A percentile compares a stretch with the other conserved stretches of the same genome.
Conservation (phyloP, 2,888 invertebrate genomes). For the Netelia fuscicornis region DNA sequence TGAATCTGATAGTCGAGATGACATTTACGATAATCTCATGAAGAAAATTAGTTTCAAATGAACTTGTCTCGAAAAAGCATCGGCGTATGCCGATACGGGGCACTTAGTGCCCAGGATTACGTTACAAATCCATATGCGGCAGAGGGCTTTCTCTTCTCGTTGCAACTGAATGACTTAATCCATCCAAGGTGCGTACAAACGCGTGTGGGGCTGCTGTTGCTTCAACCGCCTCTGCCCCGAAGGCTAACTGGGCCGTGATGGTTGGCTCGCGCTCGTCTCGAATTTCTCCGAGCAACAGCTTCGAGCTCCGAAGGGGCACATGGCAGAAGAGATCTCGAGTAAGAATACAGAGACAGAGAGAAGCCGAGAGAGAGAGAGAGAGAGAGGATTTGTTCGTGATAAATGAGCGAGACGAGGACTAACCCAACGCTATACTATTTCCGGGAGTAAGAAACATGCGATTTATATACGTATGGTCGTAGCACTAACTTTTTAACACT, state of each 20-base stretch:
- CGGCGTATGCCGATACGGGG: conserved; percentile 58
- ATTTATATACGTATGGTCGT: conserved; percentile 8
- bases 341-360: too few species aligned
- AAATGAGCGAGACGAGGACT: conserved; percentile 65
- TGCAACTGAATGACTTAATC: conserved; percentile 71
- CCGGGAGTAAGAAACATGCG: conserved; percentile 59
- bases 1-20: background rate
- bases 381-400: conserved; percentile 64
- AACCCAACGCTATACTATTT: conserved; percentile 68
- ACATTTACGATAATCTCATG: background rate
- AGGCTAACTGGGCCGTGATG: conserved; percentile 59
- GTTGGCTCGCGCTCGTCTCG: conserved; percentile 61
- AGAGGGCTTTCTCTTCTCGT: conserved; percentile 48
- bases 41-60: conserved; percentile 43
- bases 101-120: conserved; percentile 66
- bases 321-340: background rate
- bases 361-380: conserved; percentile 21
- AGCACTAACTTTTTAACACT: conserved; percentile 64
- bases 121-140: conserved; percentile 68
- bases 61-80: conserved; percentile 55
- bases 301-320: conserved; percentile 43
- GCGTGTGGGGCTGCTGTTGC: conserved; percentile 57
- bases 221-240: conserved; percentile 29
- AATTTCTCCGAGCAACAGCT: conserved; percentile 63
- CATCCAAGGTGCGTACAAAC: conserved; percentile 70